These are phyloP conservation scores for Agrochola circellaris DNA, from an alignment of 2,888 invertebrate species.

Conservation along the genomic window DNA sequence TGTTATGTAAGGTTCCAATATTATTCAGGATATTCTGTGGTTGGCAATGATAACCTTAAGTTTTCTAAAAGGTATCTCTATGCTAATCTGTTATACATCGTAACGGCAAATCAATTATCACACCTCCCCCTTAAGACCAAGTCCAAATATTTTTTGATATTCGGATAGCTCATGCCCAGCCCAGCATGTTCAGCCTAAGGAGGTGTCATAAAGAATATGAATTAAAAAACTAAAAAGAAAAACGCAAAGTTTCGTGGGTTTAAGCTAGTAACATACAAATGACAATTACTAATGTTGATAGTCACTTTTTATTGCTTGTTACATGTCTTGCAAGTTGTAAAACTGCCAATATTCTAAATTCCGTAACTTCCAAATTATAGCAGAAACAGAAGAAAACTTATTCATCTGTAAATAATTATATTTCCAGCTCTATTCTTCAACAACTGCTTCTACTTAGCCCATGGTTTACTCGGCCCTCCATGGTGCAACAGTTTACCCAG, in stretches of 20 bases:
- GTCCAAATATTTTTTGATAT: too few relatives aligned
- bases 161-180: too few relatives aligned
- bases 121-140: too few relatives aligned
- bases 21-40: too few relatives aligned
- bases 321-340: neutral
- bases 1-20: too few relatives aligned
- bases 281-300: neutral
- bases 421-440: slow-evolving; percentile 88
- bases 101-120: too few relatives aligned
- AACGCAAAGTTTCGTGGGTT: too few relatives aligned
- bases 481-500: slow-evolving; percentile 82
- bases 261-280: neutral
- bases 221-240: too few relatives aligned
- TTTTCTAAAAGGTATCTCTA: neutral
- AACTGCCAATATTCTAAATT: neutral
- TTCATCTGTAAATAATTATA: neutral
- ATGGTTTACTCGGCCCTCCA: slow-evolving; percentile 88
- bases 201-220: too few relatives aligned
- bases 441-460: slow-evolving; percentile 88
- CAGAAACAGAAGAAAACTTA: neutral
- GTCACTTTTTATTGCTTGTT: neutral
- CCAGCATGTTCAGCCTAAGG: too few relatives aligned
- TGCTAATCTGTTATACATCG: neutral
- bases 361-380: neutral
- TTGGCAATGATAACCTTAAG: neutral